These are phyloP conservation scores for Heterocephalus glaber DNA, from an alignment of 2,113 vertebrate genomes.

Conservation along the genomic window DNA sequence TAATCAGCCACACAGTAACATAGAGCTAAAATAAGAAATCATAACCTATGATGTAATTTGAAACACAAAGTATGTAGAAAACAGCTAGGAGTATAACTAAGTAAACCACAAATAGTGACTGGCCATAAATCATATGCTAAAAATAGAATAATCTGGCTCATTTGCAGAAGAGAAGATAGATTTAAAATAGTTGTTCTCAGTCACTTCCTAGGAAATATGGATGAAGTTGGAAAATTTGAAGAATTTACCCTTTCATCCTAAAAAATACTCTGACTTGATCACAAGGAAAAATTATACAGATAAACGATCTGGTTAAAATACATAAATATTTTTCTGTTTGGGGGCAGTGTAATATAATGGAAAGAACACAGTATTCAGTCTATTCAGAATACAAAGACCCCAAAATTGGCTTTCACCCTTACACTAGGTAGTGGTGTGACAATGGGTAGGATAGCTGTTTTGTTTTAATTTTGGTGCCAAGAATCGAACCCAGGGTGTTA, in stretches of 20 bases:
- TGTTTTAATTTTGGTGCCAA: not conserved
- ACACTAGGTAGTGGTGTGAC: not conserved
- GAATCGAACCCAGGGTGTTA: not conserved
- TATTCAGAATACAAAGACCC: not conserved
- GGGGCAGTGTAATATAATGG: not conserved
- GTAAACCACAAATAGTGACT: conserved; percentile 14
- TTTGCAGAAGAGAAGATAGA: not conserved
- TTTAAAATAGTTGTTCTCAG: not conserved
- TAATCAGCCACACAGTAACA: not conserved
- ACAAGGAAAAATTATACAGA: not conserved
- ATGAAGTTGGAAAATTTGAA: conserved; percentile 32
- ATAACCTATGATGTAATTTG: conserved; percentile 43
- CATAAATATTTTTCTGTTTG: not conserved
- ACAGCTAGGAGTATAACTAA: not conserved
- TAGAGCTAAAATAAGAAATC: conserved; percentile 26
- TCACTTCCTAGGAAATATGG: not conserved
- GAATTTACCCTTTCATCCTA: conserved; percentile 14
- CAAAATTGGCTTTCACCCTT: not conserved
- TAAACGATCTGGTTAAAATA: not conserved
- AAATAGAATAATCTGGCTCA: conserved; percentile 41
- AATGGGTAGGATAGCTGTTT: not conserved
- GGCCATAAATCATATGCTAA: conserved; percentile 37
- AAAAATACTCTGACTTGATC: conserved; percentile 36
- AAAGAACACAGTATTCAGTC: not conserved
- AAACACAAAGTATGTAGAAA: conserved; percentile 15